Base-by-base conservation (phyloP, 2,888 invertebrate species). In the Ectemnius lituratus region DNA sequence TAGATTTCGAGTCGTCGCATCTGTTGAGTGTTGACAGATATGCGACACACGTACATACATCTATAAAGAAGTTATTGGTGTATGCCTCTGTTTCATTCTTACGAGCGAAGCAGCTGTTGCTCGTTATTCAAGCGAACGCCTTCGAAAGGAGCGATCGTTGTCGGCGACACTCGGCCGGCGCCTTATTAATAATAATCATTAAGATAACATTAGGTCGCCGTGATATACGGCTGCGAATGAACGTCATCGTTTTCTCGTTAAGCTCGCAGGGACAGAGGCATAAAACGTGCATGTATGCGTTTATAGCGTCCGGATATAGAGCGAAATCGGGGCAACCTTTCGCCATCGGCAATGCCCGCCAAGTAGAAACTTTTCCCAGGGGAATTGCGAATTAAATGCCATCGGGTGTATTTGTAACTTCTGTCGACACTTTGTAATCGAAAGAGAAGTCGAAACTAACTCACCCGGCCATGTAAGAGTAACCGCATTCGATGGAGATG, bases 341-440 rank as follows among this genome's bases (percentile, higher is more conserved):
- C 60, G 69, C 67, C 52, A 46, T 13, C 16, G 27, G 23, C 57
- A 8, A 13, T 49, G 47, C 65, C 52, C 47, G n/a, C 27, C 57
- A 56, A 65, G 59, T 27, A 47, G 47, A 62, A 60, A 46, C 62
- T 47, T 46, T 69, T 49, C 37, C 11, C 76, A 16, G 14, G 71
- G 71, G 73, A 60, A 56, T 59, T n/a, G 47, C 62, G 71, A 78
- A 69, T 69, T 69, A 69, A 69, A 78, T 70, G 76, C 74, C 71
- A 70, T 63, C 59, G 18, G 73, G 47, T 64, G n/a, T 37, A 20
- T 63, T 58, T 28, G 49, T 72, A 62, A 64, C 61, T 56, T 13
- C 28, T 47, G 27, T 63, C 46, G 57, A 69, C 13, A 23, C 61
- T 56, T 18, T 60, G 27, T 23, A 14, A 18, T 58, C 20, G 58